Evolutionary conservation across 2,113 vertebrate genomes (phyloP).

Genomic region (Rhodinocichla rosea): DNA sequence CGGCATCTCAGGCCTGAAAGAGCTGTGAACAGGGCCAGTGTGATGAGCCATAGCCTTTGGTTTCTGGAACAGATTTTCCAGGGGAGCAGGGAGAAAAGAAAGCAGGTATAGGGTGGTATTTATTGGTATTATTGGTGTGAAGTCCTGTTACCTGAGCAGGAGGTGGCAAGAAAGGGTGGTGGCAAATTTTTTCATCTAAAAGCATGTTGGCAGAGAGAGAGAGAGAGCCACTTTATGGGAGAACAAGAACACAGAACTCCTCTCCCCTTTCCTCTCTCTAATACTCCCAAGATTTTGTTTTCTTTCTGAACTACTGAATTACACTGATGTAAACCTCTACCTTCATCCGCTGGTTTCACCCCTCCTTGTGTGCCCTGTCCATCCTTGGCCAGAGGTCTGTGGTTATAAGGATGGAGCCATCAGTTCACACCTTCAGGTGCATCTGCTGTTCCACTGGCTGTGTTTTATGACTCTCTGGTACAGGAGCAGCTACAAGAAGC

Average conservation of each 20-base stretch:
- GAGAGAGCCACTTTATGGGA: background rate
- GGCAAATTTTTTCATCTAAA: background rate
- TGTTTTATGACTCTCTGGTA: background rate
- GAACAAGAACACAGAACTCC: background rate
- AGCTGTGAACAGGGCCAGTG: background rate
- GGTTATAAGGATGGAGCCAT: background rate
- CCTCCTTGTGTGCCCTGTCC: background rate
- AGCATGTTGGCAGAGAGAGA: background rate
- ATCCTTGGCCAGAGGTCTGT: background rate
- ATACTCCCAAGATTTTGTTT: background rate
- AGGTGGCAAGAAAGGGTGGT: background rate
- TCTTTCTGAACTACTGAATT: rapidly evolving
- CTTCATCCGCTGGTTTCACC: background rate
- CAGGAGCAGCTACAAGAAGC: background rate
- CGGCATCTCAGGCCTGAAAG: rapidly evolving
- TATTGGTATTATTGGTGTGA: background rate
- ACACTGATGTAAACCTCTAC: background rate
- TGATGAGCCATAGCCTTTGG: background rate
- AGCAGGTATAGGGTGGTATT: background rate
- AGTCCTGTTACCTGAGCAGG: background rate
- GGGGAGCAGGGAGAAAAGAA: background rate
- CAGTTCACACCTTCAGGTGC: rapidly evolving
- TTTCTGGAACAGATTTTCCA: background rate
- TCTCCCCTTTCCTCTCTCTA: background rate
- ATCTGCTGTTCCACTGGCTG: background rate